These are phyloP conservation scores for Sinonovacula constricta DNA, from an alignment of 1,140 invertebrate genomes.

Conservation along the genomic window DNA sequence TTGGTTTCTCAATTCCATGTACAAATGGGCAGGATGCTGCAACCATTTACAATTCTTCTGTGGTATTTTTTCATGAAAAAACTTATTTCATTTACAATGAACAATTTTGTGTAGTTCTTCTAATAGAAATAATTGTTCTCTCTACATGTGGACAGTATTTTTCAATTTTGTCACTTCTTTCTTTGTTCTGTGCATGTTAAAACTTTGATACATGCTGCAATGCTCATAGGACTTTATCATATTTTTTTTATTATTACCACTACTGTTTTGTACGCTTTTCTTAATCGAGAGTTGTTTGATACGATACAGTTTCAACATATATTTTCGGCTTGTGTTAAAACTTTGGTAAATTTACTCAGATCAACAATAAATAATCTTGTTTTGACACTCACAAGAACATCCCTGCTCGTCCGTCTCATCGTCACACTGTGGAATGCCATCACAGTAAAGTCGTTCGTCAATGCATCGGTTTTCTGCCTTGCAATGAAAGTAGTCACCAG, in stretches of 20 bases:
- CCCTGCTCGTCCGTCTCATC: slow-evolving; percentile 26
- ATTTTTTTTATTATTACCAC: background rate
- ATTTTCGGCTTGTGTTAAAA: background rate
- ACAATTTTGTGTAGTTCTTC: no score
- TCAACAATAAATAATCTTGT: background rate
- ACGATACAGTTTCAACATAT: background rate
- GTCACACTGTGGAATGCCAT: slow-evolving; percentile 41
- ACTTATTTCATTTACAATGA: no score
- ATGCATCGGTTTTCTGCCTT: slow-evolving; percentile 44
- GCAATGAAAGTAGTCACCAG: slow-evolving; percentile 39
- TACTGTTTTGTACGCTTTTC: background rate
- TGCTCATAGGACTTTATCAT: background rate
- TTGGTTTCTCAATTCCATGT: no score
- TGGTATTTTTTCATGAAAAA: no score
- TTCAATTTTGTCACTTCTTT: background rate
- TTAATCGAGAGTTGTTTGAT: background rate
- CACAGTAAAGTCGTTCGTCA: slow-evolving; percentile 31
- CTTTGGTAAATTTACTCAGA: background rate
- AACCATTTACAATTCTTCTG: no score
- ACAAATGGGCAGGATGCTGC: no score
- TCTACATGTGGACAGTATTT: no score
- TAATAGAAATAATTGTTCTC: no score
- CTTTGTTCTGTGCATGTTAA: background rate
- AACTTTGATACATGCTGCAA: no score
- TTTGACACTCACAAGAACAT: slow-evolving; percentile 32